Evolutionary conservation across 92 coral and sea anemone species (phyloP).

Genomic region (Ricordea florida): DNA sequence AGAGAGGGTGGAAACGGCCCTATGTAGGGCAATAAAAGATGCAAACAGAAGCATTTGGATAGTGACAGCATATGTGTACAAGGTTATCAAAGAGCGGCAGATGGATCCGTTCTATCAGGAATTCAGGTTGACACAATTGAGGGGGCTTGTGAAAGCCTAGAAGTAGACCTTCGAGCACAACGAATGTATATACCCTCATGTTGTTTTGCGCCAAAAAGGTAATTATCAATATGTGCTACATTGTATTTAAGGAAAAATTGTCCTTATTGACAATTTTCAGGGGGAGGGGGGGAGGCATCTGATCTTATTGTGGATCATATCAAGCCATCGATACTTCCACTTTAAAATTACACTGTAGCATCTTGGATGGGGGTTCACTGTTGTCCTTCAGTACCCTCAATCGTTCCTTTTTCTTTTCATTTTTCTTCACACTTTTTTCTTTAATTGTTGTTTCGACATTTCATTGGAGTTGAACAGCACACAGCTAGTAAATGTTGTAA

Average conservation of each 20-base stretch:
- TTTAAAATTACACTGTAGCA: no score
- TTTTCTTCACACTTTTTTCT: no score
- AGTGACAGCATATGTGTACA: neutral
- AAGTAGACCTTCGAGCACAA: conserved; percentile 1
- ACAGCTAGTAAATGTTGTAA: no score
- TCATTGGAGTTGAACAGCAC: no score
- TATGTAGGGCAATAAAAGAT: neutral
- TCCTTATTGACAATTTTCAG: neutral
- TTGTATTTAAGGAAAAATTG: neutral
- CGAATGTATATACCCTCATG: neutral
- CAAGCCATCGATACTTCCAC: no score
- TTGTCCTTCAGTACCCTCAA: no score
- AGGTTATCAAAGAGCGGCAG: neutral
- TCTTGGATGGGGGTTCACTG: no score
- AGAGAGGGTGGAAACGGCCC: neutral
- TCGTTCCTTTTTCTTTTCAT: no score
- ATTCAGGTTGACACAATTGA: neutral
- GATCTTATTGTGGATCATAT: no score
- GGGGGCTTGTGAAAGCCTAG: neutral
- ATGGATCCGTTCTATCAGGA: conserved; percentile 1
- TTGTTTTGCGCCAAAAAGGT: conserved; percentile 13
- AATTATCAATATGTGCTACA: neutral
- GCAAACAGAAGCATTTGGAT: neutral
- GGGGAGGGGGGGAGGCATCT: no score
- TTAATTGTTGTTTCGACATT: no score